Base-by-base conservation (phyloP, 1,140 invertebrate species). In the Halesus radiatus region DNA sequence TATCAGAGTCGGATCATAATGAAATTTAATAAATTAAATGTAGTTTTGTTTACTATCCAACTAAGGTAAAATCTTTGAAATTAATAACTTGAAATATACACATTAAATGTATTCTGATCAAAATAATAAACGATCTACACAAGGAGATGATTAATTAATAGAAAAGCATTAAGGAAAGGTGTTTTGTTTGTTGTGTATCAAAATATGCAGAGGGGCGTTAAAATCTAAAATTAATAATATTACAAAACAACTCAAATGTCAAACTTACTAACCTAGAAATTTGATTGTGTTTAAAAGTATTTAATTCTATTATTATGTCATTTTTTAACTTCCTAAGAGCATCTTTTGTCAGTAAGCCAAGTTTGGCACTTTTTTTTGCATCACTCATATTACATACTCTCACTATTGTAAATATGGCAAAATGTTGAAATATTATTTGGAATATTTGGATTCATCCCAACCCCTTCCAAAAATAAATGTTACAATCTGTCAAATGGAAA, bases 321-420 rank as follows among this genome's bases (percentile, higher is more conserved):
- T 78, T 50, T 56, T 78, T 81, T 29, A 81, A 32, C 18, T 74
- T 76, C n/a, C 54, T 20, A 7, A 81, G 70, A 18, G 80, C 80
- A 64, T 81, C 80, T 32, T 70, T 37, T 32, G 80, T 81, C 1
- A 73, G 16, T 52, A 79, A 73, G n/a, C 78, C 78, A 20, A 79
- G 23, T 73, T 62, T 76, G 32, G 54, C 15, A 20, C 32, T 76
- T 16, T 62, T 45, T 26, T 76, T 76, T 5, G 26, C 56, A 20
- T 45, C 32, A 60, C 56, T 76, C 74, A 76, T 76, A 26, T 74
- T 74, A 56, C 70, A 74, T 74, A 16, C 26, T 26, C 26, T 32
- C 22, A 26, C 56, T 60, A 7, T 45, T 45, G 10, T 18, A 56
- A 56, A 56, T n/a, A 18, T 56, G 20, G n/a, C n/a, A 56, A 56